Evolutionary conservation across 2,888 invertebrate genomes (phyloP).

Genomic region (Camptogramma bilineatum): DNA sequence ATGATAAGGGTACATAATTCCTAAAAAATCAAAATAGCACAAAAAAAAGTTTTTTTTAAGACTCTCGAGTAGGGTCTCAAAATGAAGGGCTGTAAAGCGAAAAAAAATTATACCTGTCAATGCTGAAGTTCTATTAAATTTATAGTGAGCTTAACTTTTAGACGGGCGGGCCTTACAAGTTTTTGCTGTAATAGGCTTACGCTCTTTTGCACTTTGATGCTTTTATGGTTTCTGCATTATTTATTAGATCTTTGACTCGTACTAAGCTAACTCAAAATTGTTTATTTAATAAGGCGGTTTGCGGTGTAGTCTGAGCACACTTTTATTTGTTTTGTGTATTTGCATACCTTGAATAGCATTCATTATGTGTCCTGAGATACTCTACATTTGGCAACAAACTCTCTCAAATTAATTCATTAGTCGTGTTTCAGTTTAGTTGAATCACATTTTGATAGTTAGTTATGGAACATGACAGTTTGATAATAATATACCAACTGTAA

Average conservation of each 20-base stretch:
- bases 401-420: slow-evolving; percentile 6
- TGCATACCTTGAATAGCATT: slow-evolving; percentile 2
- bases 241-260: slow-evolving; percentile 14
- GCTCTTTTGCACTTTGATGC: slow-evolving; percentile 24
- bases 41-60: not conserved
- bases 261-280: not conserved
- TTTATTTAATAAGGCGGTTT: not conserved
- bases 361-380: not conserved
- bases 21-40: too few relatives aligned
- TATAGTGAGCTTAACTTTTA: slow-evolving; percentile 22
- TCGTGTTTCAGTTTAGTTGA: slow-evolving; percentile 4
- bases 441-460: not conserved
- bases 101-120: slow-evolving; percentile 19
- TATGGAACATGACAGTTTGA: not conserved
- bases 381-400: slow-evolving; percentile 6
- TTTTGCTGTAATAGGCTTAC: slow-evolving; percentile 26
- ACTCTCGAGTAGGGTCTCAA: too few relatives aligned
- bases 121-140: slow-evolving; percentile 20
- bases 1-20: too few relatives aligned
- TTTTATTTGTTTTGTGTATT: slow-evolving; percentile 9
- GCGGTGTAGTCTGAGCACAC: not conserved
- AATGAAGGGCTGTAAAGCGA: too few relatives aligned
- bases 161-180: slow-evolving; percentile 14
- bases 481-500: too few relatives aligned
- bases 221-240: slow-evolving; percentile 41